phyloP scores from a whole-genome alignment of 2,888 invertebrate genomes.

The Pollenia angustigena region DNA sequence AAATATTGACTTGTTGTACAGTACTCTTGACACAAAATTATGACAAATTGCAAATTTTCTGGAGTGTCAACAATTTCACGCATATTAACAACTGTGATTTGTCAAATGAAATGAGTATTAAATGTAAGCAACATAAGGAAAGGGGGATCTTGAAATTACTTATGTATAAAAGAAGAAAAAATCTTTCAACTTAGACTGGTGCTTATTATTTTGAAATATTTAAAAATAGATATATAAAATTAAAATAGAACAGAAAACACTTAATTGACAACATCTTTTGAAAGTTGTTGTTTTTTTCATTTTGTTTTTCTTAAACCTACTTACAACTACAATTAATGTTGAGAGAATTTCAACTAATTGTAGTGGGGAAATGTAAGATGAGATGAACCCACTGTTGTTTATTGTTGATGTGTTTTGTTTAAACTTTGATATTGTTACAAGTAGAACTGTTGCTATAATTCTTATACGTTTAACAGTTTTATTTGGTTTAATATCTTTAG shows the following conservation, averaged over 20 bases:
- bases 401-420: no score
- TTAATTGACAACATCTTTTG: no score
- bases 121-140: neutral
- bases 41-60: slow-evolving; percentile 66
- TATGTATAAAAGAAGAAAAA: slow-evolving; percentile 3
- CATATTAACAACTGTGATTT: slow-evolving; percentile 66
- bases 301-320: no score
- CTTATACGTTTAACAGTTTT: no score
- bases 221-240: neutral
- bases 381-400: no score
- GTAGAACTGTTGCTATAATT: no score
- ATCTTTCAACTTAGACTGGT: neutral
- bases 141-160: neutral
- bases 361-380: no score
- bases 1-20: neutral
- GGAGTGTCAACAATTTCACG: slow-evolving; percentile 63
- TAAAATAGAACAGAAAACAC: neutral
- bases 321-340: no score
- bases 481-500: no score
- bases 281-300: no score
- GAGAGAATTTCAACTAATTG: no score
- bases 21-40: slow-evolving; percentile 16
- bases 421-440: no score
- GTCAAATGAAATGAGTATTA: slow-evolving; percentile 22
- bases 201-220: neutral